These are phyloP conservation scores for Drosophila obscura DNA, from an alignment of 1,140 invertebrate species.

Conservation along the genomic window DNA sequence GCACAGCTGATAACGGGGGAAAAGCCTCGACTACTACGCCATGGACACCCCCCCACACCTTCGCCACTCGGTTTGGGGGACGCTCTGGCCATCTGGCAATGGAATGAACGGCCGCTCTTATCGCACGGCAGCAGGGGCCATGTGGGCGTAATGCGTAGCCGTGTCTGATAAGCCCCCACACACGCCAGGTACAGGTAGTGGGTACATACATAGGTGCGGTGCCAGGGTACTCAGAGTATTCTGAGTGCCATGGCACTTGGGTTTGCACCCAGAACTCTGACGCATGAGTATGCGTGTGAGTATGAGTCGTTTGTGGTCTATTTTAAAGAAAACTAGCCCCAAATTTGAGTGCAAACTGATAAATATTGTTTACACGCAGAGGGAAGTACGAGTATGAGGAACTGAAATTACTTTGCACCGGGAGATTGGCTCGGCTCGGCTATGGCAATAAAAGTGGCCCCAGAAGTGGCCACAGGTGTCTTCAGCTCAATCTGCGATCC, in stretches of 20 bases:
- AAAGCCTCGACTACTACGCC: conserved; percentile 29
- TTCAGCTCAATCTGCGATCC: conserved; percentile 37
- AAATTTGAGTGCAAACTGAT: conserved; percentile 55
- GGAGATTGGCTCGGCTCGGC: conserved; percentile 14
- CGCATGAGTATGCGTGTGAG: not conserved
- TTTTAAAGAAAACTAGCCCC: conserved; percentile 40
- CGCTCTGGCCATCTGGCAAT: conserved; percentile 50
- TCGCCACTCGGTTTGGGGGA: conserved; percentile 8
- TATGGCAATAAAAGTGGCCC: conserved; percentile 13
- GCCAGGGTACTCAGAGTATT: conserved; percentile 33
- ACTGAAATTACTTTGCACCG: conserved; percentile 72
- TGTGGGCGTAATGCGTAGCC: conserved; percentile 65
- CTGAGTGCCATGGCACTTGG: conserved; percentile 27
- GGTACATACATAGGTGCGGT: conserved; percentile 14
- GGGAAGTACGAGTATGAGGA: conserved; percentile 24
- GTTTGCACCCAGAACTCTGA: conserved; percentile 32
- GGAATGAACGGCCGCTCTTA: not conserved
- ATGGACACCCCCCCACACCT: conserved; percentile 12
- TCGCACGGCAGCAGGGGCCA: not conserved
- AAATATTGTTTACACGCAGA: conserved; percentile 68
- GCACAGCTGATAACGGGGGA: conserved; percentile 33
- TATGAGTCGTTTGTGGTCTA: conserved; percentile 41
- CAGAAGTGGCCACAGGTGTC: conserved; percentile 60
- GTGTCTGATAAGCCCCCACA: conserved; percentile 47
- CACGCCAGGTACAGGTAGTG: not conserved